Evolutionary conservation across 2,113 vertebrate genomes (phyloP).

Genomic region (Pygoscelis antarcticus): DNA sequence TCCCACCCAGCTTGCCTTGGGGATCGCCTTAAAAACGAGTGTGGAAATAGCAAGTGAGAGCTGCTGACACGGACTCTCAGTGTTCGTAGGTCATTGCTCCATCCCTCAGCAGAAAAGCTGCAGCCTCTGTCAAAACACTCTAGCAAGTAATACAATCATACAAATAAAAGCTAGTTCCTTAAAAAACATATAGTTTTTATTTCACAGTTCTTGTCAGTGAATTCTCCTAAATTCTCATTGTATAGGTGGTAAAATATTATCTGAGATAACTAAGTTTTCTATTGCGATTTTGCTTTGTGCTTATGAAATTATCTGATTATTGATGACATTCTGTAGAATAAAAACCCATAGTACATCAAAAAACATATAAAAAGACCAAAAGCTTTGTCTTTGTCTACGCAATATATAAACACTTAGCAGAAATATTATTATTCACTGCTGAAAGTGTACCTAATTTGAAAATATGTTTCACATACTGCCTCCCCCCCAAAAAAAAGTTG

Average conservation of each 20-base stretch:
- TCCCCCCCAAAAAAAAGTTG: rapidly evolving
- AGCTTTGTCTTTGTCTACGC: not conserved
- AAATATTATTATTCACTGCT: not conserved
- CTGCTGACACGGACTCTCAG: not conserved
- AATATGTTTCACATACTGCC: not conserved
- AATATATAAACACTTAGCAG: not conserved
- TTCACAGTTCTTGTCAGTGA: not conserved
- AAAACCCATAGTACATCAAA: not conserved
- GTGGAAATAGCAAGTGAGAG: not conserved
- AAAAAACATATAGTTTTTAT: not conserved
- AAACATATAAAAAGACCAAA: not conserved
- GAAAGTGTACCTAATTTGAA: not conserved
- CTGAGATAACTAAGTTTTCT: not conserved
- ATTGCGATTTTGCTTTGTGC: not conserved
- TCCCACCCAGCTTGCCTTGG: not conserved
- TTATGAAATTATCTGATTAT: not conserved
- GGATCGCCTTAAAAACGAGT: not conserved
- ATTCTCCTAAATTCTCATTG: not conserved
- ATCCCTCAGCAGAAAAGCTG: not conserved
- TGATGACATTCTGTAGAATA: not conserved
- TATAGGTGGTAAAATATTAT: not conserved
- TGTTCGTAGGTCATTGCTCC: not conserved
- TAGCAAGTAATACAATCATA: not conserved
- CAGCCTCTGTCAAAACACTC: not conserved
- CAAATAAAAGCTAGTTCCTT: not conserved